Conservation (phyloP, 2,888 invertebrate species). For the Pristionchus japonicus region DNA sequence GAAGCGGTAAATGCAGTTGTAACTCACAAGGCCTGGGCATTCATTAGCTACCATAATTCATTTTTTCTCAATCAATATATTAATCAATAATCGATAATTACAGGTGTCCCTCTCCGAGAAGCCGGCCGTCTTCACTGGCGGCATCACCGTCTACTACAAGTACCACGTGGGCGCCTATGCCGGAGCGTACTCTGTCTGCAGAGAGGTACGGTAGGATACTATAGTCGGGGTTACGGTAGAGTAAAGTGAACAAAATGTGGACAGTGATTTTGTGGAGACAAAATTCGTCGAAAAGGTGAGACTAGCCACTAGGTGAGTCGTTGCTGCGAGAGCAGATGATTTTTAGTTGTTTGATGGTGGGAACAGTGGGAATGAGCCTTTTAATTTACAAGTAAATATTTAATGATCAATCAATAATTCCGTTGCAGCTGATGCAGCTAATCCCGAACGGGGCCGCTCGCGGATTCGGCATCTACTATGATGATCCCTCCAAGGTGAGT, state of each 20-base stretch:
- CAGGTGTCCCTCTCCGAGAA: background rate
- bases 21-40: no score
- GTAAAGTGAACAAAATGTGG: background rate
- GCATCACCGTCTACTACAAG: constrained; percentile 46
- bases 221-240: background rate
- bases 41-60: no score
- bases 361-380: no score
- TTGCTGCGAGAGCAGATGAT: background rate
- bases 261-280: no score
- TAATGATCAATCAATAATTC: background rate
- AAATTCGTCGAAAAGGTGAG: background rate
- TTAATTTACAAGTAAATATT: no score
- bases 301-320: background rate
- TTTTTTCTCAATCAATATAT: no score
- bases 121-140: constrained; percentile 21
- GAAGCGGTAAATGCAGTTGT: no score
- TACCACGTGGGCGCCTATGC: constrained; percentile 22
- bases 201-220: constrained; percentile 30
- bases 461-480: constrained; percentile 45
- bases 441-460: background rate
- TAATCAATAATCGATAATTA: background rate
- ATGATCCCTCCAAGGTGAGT: constrained; percentile 39
- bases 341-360: background rate
- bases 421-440: constrained; percentile 37
- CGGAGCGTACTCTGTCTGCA: background rate